Conservation (phyloP, 2,888 invertebrate genomes). For the Chaetogeoica ovagalla region DNA sequence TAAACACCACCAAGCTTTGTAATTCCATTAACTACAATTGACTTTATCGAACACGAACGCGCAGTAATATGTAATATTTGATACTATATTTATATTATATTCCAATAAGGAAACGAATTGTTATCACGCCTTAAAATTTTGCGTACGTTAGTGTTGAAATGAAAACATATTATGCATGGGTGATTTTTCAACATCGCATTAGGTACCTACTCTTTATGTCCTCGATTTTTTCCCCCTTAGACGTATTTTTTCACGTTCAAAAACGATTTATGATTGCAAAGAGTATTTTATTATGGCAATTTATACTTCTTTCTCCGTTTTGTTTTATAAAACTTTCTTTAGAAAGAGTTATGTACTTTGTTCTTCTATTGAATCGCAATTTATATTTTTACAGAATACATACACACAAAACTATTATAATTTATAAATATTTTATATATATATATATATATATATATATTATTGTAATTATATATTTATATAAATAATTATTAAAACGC, state of each 20-base stretch:
- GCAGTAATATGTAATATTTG: too few relatives aligned
- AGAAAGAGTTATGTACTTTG: slow-evolving; percentile 5
- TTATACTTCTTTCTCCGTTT: slow-evolving; percentile 4
- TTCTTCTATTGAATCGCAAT: slow-evolving; percentile 29
- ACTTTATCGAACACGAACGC: too few relatives aligned
- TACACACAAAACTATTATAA: slow-evolving; percentile 1
- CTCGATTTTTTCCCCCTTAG: slow-evolving; percentile 1
- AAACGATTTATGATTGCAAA: slow-evolving; percentile 36
- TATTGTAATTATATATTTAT: too few relatives aligned
- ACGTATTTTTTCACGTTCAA: slow-evolving; percentile 13
- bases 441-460: too few relatives aligned
- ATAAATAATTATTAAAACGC: too few relatives aligned
- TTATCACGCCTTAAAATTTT: neutral
- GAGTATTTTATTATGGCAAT: slow-evolving; percentile 30
- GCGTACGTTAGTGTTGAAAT: neutral
- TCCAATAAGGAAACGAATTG: neutral
- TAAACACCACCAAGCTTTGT: too few relatives aligned
- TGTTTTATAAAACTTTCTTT: slow-evolving; percentile 8
- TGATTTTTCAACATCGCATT: slow-evolving; percentile 19
- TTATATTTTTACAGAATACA: neutral
- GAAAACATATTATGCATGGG: slow-evolving; percentile 12
- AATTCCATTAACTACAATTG: too few relatives aligned
- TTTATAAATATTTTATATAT: too few relatives aligned
- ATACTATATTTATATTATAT: too few relatives aligned
- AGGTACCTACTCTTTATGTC: slow-evolving; percentile 1